Evolutionary conservation across 2,113 vertebrate genomes (phyloP).

Genomic region (Oceanodroma tethys): DNA sequence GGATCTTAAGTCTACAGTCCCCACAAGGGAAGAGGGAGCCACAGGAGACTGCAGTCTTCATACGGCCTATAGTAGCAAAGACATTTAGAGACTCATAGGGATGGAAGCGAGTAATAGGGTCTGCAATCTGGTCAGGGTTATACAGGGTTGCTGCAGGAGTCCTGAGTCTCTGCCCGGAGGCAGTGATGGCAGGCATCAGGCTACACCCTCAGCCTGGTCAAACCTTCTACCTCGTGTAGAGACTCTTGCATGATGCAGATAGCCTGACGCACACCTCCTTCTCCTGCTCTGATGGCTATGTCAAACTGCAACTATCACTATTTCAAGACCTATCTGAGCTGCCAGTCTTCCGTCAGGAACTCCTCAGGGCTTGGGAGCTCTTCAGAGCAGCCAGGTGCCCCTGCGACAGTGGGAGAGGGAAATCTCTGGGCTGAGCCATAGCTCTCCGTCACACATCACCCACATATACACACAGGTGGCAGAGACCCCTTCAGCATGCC

Average conservation of each 20-base stretch:
- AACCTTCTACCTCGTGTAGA: background rate
- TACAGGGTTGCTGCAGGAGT: background rate
- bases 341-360: background rate
- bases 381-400: background rate
- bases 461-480: accelerated
- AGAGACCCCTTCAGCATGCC: background rate
- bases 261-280: background rate
- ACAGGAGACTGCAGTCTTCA: background rate
- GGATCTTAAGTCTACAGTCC: background rate
- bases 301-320: background rate
- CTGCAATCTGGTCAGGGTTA: background rate
- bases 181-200: background rate
- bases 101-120: background rate
- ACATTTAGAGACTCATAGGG: background rate
- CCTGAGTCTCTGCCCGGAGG: background rate
- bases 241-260: background rate
- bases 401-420: too few species aligned
- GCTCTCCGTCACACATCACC: too few species aligned
- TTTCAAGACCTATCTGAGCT: background rate
- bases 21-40: background rate
- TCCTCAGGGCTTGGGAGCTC: background rate
- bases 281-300: background rate
- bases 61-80: background rate
- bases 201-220: background rate
- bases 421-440: background rate